A percentile compares a stretch with the other conserved stretches of the same genome.
Conservation (phyloP, 1,140 invertebrate genomes). For the Scaptomyza hsui region DNA sequence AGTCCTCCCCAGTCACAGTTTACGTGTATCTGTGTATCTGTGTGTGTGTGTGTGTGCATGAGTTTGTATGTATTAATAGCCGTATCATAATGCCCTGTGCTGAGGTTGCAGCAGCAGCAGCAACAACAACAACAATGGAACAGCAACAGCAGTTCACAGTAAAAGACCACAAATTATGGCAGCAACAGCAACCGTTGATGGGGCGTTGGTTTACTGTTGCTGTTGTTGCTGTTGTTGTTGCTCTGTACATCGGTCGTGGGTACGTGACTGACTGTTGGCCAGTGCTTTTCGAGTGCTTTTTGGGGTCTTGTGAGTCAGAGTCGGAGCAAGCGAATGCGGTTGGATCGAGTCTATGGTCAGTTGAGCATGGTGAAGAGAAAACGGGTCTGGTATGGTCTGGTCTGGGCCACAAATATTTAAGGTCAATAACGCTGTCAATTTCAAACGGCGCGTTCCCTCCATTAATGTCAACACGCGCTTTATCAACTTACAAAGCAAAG, state of each 20-base stretch:
- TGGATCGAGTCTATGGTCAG: slow-evolving; percentile 33
- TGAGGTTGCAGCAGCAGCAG: slow-evolving; percentile 57
- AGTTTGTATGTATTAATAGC: slow-evolving; percentile 61
- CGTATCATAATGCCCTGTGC: slow-evolving; percentile 61
- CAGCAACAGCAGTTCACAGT: slow-evolving; percentile 49
- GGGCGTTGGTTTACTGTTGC: slow-evolving; percentile 43
- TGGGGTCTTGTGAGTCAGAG: slow-evolving; percentile 34
- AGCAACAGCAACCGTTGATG: slow-evolving; percentile 43
- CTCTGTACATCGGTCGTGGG: slow-evolving; percentile 55
- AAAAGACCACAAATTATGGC: slow-evolving; percentile 80
- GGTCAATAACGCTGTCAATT: slow-evolving; percentile 79
- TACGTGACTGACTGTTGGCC: slow-evolving; percentile 51
- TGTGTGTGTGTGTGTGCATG: slow-evolving; percentile 9
- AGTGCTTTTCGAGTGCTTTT: slow-evolving; percentile 35
- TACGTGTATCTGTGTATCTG: slow-evolving; percentile 8
- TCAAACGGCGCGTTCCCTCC: slow-evolving; percentile 73
- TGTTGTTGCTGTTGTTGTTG: slow-evolving; percentile 6
- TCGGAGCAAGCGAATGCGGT: slow-evolving; percentile 21
- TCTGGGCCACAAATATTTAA: slow-evolving; percentile 56
- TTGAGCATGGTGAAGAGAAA: background rate
- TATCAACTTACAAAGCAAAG: slow-evolving; percentile 73
- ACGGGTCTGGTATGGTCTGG: background rate
- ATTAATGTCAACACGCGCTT: slow-evolving; percentile 78
- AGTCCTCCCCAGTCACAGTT: slow-evolving; percentile 35
- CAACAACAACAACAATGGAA: slow-evolving; percentile 35